A percentile compares a stretch with the other conserved stretches of the same genome.
Evolutionary conservation across 1,140 invertebrate species (phyloP).

Genomic region (Drosophila equinoxialis): DNA sequence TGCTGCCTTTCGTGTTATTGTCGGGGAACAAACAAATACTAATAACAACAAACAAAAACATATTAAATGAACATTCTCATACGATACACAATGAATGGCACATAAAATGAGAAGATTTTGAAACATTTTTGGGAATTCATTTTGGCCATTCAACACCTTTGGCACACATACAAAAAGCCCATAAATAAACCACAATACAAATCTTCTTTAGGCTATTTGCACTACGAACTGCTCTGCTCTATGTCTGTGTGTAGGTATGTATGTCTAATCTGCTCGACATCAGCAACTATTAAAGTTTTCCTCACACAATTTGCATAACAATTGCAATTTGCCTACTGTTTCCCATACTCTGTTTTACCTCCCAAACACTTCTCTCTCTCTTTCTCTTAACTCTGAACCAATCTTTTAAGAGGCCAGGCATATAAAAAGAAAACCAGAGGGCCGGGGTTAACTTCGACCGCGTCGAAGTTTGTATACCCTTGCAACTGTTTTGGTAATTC

Average conservation of each 20-base stretch:
- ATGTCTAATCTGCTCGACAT: conserved; percentile 32
- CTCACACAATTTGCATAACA: conserved; percentile 49
- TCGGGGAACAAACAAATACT: conserved; percentile 38
- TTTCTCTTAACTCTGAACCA: conserved; percentile 13
- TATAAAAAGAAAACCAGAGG: conserved; percentile 50
- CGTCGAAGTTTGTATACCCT: too few species aligned
- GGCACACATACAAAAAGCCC: not conserved
- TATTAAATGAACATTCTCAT: conserved; percentile 40
- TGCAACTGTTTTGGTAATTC: too few species aligned
- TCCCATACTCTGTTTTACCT: conserved; percentile 17
- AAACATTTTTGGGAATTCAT: not conserved
- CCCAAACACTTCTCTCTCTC: not conserved
- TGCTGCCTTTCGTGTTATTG: conserved; percentile 43
- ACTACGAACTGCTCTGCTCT: not conserved
- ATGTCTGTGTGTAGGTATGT: too few species aligned
- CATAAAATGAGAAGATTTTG: not conserved
- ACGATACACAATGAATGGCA: not conserved
- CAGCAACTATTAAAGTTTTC: conserved; percentile 31
- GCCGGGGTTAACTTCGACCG: too few species aligned
- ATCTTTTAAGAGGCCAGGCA: conserved; percentile 49
- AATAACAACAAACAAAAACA: conserved; percentile 40
- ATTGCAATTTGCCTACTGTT: conserved; percentile 55
- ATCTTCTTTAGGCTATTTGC: conserved; percentile 19
- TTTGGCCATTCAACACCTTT: conserved; percentile 3
- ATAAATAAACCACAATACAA: conserved; percentile 18